Evolutionary conservation across 2,888 invertebrate genomes (phyloP), one percentile per base, ranked within the genome.

Genomic region (Cinara cedri): DNA sequence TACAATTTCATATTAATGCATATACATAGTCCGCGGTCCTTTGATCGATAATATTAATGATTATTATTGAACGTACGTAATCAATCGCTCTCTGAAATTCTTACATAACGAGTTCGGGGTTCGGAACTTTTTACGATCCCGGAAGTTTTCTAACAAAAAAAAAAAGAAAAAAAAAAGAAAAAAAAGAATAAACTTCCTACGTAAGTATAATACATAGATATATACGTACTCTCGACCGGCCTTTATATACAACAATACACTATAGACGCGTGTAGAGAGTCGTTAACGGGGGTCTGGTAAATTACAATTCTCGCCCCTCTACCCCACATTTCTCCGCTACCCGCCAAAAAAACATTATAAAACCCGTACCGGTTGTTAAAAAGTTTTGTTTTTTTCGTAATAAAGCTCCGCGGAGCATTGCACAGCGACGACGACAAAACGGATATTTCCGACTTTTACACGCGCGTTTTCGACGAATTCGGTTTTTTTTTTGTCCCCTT

Each of bases 241-340:
- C 62, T 11, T 34, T 49, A 13, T 13, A 42, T 42, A 55, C 55
- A 55, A 42, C 34, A 62, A 21, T 66, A 49, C 10, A 57, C 24
- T 26, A n/a, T n/a, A 26, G 34, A 34, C 34, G 49, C n/a, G n/a
- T n/a, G n/a, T n/a, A n/a, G n/a, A n/a, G n/a, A n/a, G n/a, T 51
- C 62, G 62, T 72, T 72, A 62, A 62, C 34, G 44, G 49, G 62
- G 51, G 26, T 54, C 51, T 68, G 68, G 51, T 34, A 72, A 49
- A 51, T 62, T 72, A 72, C 60, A 62, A 62, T 34, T 34, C 6
- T 4, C n/a, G n/a, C n/a, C 34, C 34, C 34, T 34, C 34, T 3
- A 34, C 34, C 49, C 16, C 34, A n/a, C n/a, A n/a, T n/a, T n/a
- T n/a, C n/a, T n/a, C 19, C 34, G 10, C 34, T 6, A 34, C 34